phyloP scores from a whole-genome alignment of 2,888 invertebrate species.

The Calameuta pallipes region DNA sequence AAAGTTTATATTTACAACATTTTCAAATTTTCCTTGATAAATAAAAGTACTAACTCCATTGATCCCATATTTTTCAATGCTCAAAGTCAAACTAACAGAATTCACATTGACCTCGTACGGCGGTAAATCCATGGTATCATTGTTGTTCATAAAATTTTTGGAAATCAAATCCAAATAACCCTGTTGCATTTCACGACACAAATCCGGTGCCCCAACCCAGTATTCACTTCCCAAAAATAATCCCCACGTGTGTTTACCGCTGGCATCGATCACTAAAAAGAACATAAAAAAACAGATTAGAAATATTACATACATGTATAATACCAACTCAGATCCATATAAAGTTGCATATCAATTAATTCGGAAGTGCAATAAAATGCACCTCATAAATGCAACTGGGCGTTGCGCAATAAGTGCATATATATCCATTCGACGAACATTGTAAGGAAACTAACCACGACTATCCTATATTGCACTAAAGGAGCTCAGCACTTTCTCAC shows the following conservation, averaged over 20 bases:
- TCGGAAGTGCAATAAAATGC: neutral
- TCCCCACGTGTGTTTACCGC: conserved; percentile 47
- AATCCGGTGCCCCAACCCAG: conserved; percentile 48
- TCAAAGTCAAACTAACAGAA: conserved; percentile 40
- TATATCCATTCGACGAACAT: neutral
- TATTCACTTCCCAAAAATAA: conserved; percentile 43
- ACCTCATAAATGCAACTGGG: neutral
- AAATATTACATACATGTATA: neutral
- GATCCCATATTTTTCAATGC: conserved; percentile 30
- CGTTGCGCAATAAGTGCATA: neutral
- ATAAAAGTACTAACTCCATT: conserved; percentile 35
- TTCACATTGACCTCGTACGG: conserved; percentile 45
- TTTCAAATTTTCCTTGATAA: neutral
- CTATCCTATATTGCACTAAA: neutral
- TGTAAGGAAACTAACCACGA: neutral
- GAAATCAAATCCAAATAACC: conserved; percentile 26
- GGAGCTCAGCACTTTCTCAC: conserved; percentile 41
- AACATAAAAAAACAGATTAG: neutral
- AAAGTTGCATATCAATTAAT: neutral
- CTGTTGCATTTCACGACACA: conserved; percentile 45
- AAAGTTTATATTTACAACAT: neutral
- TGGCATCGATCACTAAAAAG: conserved; percentile 50
- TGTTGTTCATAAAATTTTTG: conserved; percentile 1
- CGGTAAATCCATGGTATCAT: conserved; percentile 24
- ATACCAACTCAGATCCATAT: neutral